A percentile compares a stretch with the other conserved stretches of the same genome.
Conservation (phyloP, 2,797 vertebrate genomes). For the Myotis myotis region DNA sequence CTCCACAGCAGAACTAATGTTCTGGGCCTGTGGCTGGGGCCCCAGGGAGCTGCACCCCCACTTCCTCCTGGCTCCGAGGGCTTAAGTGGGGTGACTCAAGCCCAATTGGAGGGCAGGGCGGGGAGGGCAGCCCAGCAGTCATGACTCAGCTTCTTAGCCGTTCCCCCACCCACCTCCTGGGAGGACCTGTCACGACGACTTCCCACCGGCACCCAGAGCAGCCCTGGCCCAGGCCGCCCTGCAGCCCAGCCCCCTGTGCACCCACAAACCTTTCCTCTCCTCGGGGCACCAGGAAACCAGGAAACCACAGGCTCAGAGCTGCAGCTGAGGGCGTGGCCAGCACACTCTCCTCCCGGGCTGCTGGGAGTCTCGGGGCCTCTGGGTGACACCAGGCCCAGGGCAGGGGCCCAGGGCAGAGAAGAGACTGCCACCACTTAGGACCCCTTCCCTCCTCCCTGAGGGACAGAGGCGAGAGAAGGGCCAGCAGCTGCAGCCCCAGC, state of each 20-base stretch:
- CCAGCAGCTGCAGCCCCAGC: background rate
- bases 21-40: rapidly evolving
- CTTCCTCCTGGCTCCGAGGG: background rate
- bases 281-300: rapidly evolving
- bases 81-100: background rate
- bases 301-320: background rate
- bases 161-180: background rate
- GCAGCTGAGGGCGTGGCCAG: background rate
- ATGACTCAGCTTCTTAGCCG: conserved; percentile 3
- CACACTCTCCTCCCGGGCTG: rapidly evolving
- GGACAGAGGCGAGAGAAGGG: background rate
- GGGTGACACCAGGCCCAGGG: background rate
- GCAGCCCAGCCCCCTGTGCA: rapidly evolving
- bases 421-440: background rate
- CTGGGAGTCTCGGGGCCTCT: background rate
- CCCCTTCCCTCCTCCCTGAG: no score
- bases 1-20: background rate
- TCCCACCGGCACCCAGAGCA: background rate
- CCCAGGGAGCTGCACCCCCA: background rate
- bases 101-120: background rate
- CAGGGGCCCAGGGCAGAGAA: background rate
- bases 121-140: background rate
- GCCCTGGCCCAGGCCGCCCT: background rate
- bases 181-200: background rate
- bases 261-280: no score